Conservation (phyloP, 2,797 vertebrate species). For the Nannoperca obscura region DNA sequence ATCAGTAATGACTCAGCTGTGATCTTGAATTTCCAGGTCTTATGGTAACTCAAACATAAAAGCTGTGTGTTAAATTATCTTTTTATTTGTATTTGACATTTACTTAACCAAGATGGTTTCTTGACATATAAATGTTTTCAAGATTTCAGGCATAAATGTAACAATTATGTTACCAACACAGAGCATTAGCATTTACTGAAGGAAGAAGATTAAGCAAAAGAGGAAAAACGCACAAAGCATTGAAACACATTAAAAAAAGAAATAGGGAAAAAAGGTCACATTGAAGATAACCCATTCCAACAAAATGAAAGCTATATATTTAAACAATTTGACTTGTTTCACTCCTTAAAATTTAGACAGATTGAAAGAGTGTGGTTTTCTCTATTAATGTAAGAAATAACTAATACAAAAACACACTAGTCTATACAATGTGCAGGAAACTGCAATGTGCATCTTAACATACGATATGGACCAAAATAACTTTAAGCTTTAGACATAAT, state of each 20-base stretch:
- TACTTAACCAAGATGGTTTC: neutral
- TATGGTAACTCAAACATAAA: neutral
- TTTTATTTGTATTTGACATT: neutral
- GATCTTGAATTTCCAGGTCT: neutral
- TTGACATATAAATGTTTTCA: neutral
- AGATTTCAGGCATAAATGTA: neutral
- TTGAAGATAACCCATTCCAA: too few species aligned
- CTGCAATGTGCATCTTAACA: too few species aligned
- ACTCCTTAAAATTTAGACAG: too few species aligned
- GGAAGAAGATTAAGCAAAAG: neutral
- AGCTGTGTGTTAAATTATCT: neutral
- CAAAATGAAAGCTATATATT: too few species aligned
- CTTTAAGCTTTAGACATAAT: neutral
- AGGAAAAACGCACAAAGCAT: neutral
- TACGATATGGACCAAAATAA: neutral
- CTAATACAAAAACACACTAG: too few species aligned
- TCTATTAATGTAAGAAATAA: too few species aligned
- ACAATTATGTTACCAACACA: neutral
- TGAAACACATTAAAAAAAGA: neutral
- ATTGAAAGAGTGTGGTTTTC: too few species aligned
- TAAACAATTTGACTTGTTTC: too few species aligned
- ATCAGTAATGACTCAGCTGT: neutral
- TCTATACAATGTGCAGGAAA: too few species aligned
- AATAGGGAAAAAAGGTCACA: neutral
- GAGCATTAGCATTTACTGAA: neutral